These are phyloP conservation scores for Pegea sp. DNA, from an alignment of 23 tunicate genomes.

Conservation along the genomic window DNA sequence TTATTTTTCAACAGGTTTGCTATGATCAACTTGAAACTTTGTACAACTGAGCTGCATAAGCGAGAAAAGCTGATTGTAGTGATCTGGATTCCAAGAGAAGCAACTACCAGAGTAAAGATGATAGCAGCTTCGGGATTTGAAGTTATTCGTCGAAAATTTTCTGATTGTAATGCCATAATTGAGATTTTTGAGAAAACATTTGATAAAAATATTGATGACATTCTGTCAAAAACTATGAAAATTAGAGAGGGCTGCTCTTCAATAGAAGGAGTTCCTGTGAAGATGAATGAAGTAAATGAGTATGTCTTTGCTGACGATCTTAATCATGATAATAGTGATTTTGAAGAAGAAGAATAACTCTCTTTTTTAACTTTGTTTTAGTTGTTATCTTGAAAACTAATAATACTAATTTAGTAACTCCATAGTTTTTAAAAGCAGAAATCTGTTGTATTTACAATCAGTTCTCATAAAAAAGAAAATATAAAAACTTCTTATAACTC, in stretches of 20 bases:
- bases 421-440: no score
- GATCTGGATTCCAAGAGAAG: neutral
- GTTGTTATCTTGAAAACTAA: no score
- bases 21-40: neutral
- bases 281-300: neutral
- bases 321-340: neutral
- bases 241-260: neutral
- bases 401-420: no score
- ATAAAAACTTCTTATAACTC: no score
- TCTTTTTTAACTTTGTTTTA: no score
- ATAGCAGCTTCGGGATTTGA: neutral
- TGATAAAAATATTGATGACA: neutral
- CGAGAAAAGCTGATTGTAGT: neutral
- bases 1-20: no score
- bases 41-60: neutral
- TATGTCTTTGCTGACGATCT: neutral
- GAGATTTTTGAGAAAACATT: neutral
- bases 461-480: no score
- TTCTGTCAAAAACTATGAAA: neutral
- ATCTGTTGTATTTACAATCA: no score
- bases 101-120: neutral
- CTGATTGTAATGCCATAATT: neutral
- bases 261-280: neutral
- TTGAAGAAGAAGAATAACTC: neutral
- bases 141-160: neutral